Percentiles rank a stretch among this genome's conserved stretches.
Evolutionary conservation across 2,113 vertebrate species (phyloP).

Genomic region (Caloenas nicobarica): DNA sequence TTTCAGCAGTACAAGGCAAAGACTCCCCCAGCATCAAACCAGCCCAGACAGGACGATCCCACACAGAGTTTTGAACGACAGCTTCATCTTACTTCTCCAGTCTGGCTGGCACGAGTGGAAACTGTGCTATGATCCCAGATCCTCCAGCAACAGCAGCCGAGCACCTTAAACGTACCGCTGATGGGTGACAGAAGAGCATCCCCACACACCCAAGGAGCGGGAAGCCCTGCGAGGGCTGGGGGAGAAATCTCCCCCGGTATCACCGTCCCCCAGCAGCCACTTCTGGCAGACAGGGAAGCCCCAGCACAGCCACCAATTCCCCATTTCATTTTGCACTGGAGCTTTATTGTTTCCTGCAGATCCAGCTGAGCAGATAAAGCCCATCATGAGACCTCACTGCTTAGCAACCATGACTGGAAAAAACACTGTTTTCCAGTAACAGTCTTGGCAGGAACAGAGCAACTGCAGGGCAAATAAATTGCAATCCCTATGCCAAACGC

Average conservation of each 20-base stretch:
- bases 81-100: background rate
- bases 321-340: background rate
- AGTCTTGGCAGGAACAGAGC: constrained; percentile 26
- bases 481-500: background rate
- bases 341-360: background rate
- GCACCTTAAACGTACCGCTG: fast-evolving
- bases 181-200: background rate
- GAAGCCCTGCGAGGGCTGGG: background rate
- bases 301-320: background rate
- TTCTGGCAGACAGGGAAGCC: background rate
- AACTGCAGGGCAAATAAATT: background rate
- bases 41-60: constrained; percentile 16
- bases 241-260: background rate
- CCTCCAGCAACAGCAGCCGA: background rate
- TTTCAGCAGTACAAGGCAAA: background rate
- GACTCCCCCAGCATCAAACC: background rate
- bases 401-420: constrained; percentile 46
- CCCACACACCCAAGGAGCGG: background rate
- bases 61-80: background rate
- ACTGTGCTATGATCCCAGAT: background rate
- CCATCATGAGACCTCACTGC: constrained; percentile 17
- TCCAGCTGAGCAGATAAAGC: constrained; percentile 53
- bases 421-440: constrained; percentile 47
- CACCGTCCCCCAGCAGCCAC: background rate
- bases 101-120: background rate